Percentiles rank a stretch among this genome's conserved stretches.
These are phyloP conservation scores for Machimus atricapillus DNA, from an alignment of 2,888 invertebrate genomes.

Conservation along the genomic window DNA sequence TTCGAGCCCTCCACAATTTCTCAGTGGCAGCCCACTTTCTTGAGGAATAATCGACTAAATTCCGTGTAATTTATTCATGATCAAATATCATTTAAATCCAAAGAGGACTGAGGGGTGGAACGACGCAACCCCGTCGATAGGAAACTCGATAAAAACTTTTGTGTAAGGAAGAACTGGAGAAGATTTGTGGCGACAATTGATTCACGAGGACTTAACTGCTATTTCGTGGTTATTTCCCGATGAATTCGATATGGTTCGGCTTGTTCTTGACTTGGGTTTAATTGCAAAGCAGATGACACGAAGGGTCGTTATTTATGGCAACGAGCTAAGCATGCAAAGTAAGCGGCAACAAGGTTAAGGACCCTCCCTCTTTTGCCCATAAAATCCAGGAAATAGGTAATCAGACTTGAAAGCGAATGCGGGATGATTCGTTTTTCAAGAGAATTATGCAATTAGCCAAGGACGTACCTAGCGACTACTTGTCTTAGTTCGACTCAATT, in stretches of 20 bases:
- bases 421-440: not conserved
- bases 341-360: not conserved
- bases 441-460: not conserved
- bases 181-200: constrained; percentile 36
- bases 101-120: not conserved
- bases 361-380: not conserved
- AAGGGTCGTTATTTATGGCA: constrained; percentile 23
- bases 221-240: constrained; percentile 31
- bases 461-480: not conserved
- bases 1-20: not conserved
- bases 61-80: constrained; percentile 44
- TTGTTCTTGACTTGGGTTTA: constrained; percentile 24
- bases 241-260: constrained; percentile 23
- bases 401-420: not conserved
- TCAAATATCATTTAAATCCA: constrained; percentile 43
- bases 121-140: not conserved
- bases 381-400: not conserved
- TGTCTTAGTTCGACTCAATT: not conserved
- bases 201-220: constrained; percentile 22
- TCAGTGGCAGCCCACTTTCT: not conserved
- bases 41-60: constrained; percentile 33
- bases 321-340: constrained; percentile 2
- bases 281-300: constrained; percentile 28
- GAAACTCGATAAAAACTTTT: constrained; percentile 24
- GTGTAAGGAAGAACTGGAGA: not conserved